Evolutionary conservation across 2,797 vertebrate species (phyloP).

Genomic region (Xenopus petersii): DNA sequence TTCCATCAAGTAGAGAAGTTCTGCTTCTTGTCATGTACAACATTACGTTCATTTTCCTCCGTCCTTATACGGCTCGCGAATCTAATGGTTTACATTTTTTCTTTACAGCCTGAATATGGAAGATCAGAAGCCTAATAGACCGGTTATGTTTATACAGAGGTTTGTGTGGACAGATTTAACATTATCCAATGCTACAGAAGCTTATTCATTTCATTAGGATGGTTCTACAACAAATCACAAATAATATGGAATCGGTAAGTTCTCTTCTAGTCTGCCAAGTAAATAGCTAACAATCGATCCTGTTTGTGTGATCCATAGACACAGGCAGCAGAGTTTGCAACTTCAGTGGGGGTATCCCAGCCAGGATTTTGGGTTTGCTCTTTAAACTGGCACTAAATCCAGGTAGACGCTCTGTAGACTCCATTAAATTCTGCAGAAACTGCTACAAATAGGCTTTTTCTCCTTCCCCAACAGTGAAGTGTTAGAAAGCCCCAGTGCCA

Average conservation of each 20-base stretch:
- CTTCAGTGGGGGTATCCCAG: no score
- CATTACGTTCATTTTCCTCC: neutral
- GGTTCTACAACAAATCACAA: conserved; percentile 70
- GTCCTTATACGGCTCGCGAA: conserved; percentile 14
- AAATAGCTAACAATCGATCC: no score
- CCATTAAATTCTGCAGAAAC: no score
- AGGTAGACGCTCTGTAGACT: no score
- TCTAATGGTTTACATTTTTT: conserved; percentile 49
- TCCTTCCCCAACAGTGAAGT: no score
- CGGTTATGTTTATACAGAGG: conserved; percentile 56
- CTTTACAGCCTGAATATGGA: conserved; percentile 68
- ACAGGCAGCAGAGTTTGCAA: no score
- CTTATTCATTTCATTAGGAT: conserved; percentile 71
- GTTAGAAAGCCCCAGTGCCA: no score
- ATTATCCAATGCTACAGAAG: conserved; percentile 63
- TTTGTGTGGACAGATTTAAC: conserved; percentile 48
- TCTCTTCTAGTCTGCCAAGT: conserved; percentile 48
- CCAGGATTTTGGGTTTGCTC: no score
- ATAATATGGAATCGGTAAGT: conserved; percentile 88
- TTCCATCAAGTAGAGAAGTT: neutral
- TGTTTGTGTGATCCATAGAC: no score
- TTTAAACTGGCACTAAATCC: no score
- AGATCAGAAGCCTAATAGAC: conserved; percentile 53
- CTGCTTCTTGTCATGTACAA: neutral
- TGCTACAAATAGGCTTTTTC: no score